These are phyloP conservation scores for Oligia strigilis DNA, from an alignment of 2,888 invertebrate genomes.

Conservation along the genomic window DNA sequence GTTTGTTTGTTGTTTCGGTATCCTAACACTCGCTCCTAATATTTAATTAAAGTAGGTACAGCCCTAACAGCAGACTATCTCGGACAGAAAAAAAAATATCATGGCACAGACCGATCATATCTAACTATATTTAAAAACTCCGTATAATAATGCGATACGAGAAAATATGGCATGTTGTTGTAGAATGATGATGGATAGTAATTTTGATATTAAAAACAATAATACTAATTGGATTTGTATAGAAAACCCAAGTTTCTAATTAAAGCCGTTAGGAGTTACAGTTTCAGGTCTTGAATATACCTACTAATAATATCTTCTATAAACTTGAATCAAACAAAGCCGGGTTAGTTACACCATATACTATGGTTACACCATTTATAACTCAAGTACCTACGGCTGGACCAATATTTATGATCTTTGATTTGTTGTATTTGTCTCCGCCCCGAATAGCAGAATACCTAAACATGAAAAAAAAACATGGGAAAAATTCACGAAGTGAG, in stretches of 20 bases:
- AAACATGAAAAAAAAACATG: too few relatives aligned
- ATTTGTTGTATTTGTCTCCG: not conserved
- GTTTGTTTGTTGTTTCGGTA: not conserved
- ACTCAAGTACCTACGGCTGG: too few relatives aligned
- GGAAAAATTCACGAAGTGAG: not conserved
- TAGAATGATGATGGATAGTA: not conserved
- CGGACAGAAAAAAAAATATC: not conserved
- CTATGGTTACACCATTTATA: too few relatives aligned
- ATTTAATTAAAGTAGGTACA: not conserved
- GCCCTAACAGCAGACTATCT: not conserved
- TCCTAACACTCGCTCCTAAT: not conserved
- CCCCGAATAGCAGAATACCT: too few relatives aligned
- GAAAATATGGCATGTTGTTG: not conserved
- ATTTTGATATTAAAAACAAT: not conserved
- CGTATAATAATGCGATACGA: not conserved
- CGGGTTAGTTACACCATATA: not conserved
- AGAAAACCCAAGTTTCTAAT: not conserved
- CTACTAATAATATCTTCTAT: not conserved
- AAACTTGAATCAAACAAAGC: not conserved
- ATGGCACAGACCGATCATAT: not conserved
- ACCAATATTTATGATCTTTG: not conserved
- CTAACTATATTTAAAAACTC: not conserved
- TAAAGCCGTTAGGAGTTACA: not conserved
- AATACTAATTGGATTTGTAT: not conserved
- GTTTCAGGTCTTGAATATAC: not conserved